Evolutionary conservation across 2,797 vertebrate species (phyloP).

Genomic region (Aphelocoma californica): DNA sequence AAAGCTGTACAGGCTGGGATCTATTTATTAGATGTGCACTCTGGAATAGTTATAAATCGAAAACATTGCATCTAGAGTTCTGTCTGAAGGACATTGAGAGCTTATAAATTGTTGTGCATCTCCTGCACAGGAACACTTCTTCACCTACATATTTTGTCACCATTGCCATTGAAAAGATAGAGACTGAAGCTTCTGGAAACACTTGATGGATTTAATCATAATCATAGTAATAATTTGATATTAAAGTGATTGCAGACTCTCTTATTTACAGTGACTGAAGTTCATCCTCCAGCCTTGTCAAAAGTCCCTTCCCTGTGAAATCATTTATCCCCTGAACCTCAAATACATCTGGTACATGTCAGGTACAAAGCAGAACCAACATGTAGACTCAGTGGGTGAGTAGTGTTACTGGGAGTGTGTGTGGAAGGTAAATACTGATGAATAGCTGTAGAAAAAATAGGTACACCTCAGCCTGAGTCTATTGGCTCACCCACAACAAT

Average conservation of each 20-base stretch:
- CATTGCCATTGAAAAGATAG: neutral
- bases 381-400: neutral
- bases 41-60: neutral
- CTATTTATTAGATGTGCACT: neutral
- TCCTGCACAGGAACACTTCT: neutral
- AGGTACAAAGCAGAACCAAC: neutral
- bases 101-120: neutral
- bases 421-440: neutral
- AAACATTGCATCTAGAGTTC: neutral
- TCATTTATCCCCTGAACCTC: neutral
- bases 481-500: neutral
- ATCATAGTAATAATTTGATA: neutral
- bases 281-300: neutral
- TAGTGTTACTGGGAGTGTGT: neutral
- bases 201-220: neutral
- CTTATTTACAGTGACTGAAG: neutral
- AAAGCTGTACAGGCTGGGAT: neutral
- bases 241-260: neutral
- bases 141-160: neutral
- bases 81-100: neutral
- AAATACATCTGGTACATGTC: neutral
- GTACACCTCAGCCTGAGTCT: neutral
- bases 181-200: neutral
- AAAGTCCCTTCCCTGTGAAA: neutral
- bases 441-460: neutral